These are phyloP conservation scores for Alexandromys fortis DNA, from an alignment of 2,113 vertebrate genomes.

Conservation along the genomic window DNA sequence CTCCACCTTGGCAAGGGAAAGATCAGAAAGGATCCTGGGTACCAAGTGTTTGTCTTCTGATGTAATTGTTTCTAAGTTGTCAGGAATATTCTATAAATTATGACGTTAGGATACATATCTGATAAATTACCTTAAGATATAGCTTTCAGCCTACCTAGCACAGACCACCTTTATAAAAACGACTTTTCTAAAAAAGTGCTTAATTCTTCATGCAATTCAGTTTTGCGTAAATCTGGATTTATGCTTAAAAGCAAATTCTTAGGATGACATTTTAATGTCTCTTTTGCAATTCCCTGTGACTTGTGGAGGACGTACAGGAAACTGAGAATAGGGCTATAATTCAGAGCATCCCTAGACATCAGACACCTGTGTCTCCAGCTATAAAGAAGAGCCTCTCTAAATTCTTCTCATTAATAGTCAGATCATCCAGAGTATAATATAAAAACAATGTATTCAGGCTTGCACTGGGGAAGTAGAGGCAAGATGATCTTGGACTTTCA, in stretches of 20 bases:
- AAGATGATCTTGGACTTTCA: not conserved
- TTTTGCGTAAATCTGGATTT: conserved; percentile 30
- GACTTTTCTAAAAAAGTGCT: conserved; percentile 46
- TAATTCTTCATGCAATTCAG: conserved; percentile 4
- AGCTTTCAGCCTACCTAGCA: not conserved
- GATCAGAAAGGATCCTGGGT: not conserved
- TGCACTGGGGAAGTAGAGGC: not conserved
- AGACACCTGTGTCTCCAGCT: not conserved
- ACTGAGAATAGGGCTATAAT: not conserved
- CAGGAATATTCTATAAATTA: not conserved
- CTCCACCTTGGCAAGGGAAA: not conserved
- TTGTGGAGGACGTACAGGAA: not conserved
- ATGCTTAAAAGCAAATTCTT: conserved; percentile 43
- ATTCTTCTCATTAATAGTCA: conserved; percentile 11
- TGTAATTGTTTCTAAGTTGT: not conserved
- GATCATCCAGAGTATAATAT: not conserved
- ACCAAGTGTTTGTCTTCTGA: conserved; percentile 23
- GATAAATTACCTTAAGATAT: conserved; percentile 16
- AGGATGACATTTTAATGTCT: conserved; percentile 51
- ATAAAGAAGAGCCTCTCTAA: not conserved
- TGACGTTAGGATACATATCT: conserved; percentile 15
- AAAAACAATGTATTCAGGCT: not conserved
- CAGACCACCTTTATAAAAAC: conserved; percentile 11
- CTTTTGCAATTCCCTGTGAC: conserved; percentile 12
- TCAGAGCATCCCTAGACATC: not conserved